phyloP scores from a whole-genome alignment of 1,140 invertebrate genomes.

The Xylocopa sonorina region DNA sequence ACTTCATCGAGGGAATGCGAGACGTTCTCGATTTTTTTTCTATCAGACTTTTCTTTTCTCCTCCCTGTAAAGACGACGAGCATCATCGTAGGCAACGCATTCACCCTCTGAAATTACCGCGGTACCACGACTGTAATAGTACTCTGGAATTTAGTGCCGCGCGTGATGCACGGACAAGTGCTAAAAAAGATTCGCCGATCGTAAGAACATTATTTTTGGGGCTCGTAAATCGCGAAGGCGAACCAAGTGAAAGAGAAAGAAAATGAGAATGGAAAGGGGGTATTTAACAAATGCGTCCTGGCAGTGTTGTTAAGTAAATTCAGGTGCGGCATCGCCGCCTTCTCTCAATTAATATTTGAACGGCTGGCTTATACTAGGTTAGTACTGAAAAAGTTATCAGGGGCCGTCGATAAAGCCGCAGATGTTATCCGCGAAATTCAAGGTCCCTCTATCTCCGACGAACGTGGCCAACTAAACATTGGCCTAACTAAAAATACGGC shows the following conservation, averaged over 20 bases:
- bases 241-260: too few relatives aligned
- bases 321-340: constrained; percentile 73
- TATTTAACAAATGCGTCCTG: constrained; percentile 41
- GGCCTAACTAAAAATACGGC: constrained; percentile 80
- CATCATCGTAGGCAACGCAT: neutral
- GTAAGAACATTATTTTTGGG: neutral
- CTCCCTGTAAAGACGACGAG: neutral
- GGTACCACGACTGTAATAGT: neutral
- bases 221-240: neutral
- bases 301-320: constrained; percentile 72
- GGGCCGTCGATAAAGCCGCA: constrained; percentile 79
- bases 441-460: constrained; percentile 80
- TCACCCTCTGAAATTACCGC: neutral
- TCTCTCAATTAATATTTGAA: constrained; percentile 80
- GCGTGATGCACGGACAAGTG: neutral
- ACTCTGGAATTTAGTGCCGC: neutral
- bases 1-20: neutral
- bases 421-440: constrained; percentile 82
- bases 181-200: too few relatives aligned
- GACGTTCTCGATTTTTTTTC: neutral
- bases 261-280: neutral
- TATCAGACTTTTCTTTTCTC: too few relatives aligned
- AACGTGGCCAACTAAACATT: constrained; percentile 81
- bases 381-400: constrained; percentile 80
- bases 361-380: constrained; percentile 81